phyloP scores from a whole-genome alignment of 2,797 vertebrate genomes.

The Buceros bicornis region DNA sequence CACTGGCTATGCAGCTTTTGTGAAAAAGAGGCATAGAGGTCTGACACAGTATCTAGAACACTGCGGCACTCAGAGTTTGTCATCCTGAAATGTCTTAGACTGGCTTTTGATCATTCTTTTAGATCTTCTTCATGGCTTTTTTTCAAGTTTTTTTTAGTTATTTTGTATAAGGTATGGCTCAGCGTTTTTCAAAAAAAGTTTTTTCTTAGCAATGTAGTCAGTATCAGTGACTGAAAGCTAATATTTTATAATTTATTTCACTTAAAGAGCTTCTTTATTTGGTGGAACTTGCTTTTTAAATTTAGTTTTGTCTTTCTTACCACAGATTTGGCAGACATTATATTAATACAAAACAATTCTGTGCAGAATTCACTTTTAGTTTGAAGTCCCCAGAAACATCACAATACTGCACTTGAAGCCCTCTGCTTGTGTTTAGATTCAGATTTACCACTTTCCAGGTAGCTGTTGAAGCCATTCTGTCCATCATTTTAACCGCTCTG shows the following conservation, averaged over 20 bases:
- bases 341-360: background rate
- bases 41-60: background rate
- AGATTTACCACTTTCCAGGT: background rate
- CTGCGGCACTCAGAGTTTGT: background rate
- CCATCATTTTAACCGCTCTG: background rate
- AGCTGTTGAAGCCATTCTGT: background rate
- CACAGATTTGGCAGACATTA: background rate
- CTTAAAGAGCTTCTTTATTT: background rate
- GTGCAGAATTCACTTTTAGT: background rate
- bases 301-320: background rate
- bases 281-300: background rate
- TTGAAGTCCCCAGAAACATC: background rate
- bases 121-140: background rate
- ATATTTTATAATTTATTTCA: background rate
- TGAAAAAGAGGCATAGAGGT: background rate
- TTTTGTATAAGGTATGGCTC: background rate
- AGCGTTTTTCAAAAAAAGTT: background rate
- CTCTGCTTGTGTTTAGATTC: background rate
- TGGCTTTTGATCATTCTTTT: background rate
- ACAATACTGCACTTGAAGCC: background rate
- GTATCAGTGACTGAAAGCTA: background rate
- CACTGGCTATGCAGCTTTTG: background rate
- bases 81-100: background rate
- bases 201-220: background rate
- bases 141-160: background rate